Conservation (phyloP, 1,140 invertebrate genomes). For the Drosophila kepulauana region DNA sequence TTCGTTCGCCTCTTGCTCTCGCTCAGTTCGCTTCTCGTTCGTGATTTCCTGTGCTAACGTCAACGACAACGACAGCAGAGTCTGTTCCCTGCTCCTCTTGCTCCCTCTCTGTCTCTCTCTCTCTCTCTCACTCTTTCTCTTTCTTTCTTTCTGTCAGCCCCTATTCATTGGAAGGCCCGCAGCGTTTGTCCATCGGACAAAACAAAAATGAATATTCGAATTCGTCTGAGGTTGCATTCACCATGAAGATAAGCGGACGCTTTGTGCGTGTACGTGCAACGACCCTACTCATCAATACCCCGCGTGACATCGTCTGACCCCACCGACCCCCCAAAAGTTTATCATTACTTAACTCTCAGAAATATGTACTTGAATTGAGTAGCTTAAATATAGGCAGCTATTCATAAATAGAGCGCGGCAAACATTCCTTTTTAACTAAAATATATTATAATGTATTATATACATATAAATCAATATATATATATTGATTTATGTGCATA, state of each 20-base stretch:
- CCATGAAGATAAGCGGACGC: slow-evolving; percentile 16
- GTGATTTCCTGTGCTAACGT: slow-evolving; percentile 49
- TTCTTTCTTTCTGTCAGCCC: not conserved
- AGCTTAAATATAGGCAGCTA: too few relatives aligned
- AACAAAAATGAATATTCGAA: slow-evolving; percentile 52
- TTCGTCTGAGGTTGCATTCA: slow-evolving; percentile 40
- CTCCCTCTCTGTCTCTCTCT: slow-evolving; percentile 1
- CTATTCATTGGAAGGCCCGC: not conserved
- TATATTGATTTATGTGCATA: too few relatives aligned
- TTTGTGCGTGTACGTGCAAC: slow-evolving; percentile 16
- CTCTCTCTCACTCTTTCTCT: not conserved
- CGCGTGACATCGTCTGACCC: not conserved
- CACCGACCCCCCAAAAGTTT: not conserved
- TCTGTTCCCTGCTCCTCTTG: slow-evolving; percentile 3
- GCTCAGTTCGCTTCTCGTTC: slow-evolving; percentile 42
- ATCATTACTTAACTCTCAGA: not conserved
- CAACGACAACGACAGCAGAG: slow-evolving; percentile 12
- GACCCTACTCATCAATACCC: slow-evolving; percentile 15
- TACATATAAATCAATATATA: too few relatives aligned
- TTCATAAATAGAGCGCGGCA: too few relatives aligned
- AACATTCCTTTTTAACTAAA: too few relatives aligned
- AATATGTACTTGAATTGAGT: not conserved
- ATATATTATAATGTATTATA: too few relatives aligned
- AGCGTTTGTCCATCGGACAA: slow-evolving; percentile 18
- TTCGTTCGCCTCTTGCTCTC: slow-evolving; percentile 36